Conservation (phyloP, 2,888 invertebrate species). For the Latrodectus elegans region DNA sequence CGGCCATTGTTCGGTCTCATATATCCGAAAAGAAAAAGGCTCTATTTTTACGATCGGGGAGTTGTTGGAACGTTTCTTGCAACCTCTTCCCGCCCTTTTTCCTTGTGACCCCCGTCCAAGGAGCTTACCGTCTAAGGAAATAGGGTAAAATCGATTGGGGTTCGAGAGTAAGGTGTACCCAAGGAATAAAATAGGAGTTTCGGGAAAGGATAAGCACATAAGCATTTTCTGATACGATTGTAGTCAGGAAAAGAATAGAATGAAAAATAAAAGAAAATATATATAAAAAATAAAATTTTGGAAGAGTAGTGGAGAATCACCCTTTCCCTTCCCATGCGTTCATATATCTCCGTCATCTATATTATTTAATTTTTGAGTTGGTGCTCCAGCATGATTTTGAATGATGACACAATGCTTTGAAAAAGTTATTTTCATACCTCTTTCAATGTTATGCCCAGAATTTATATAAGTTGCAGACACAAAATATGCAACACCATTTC, state of each 20-base stretch:
- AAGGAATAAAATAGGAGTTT: constrained; percentile 24
- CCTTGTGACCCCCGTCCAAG: constrained; percentile 24
- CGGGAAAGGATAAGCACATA: constrained; percentile 52
- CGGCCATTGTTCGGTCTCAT: constrained; percentile 55
- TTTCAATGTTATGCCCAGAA: too few species aligned
- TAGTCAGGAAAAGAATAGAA: constrained; percentile 49
- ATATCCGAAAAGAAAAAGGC: constrained; percentile 54
- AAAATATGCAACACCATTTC: too few species aligned
- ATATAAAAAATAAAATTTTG: constrained; percentile 14
- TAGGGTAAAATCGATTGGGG: constrained; percentile 54
- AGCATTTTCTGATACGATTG: constrained; percentile 65
- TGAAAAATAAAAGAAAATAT: constrained; percentile 21
- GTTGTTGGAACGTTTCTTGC: constrained; percentile 37
- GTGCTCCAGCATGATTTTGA: constrained; percentile 29
- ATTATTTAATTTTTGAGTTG: constrained; percentile 61
- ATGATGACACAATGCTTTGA: constrained; percentile 20
- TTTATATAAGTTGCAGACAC: too few species aligned
- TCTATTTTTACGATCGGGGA: constrained; percentile 65
- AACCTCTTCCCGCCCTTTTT: constrained; percentile 3
- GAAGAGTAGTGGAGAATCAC: constrained; percentile 15
- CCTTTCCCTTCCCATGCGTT: constrained; percentile 25
- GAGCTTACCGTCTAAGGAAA: constrained; percentile 59
- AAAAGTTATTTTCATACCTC: background rate
- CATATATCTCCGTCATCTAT: constrained; percentile 47
- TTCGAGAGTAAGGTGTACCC: constrained; percentile 39